Base-by-base conservation (phyloP, 2,888 invertebrate species). In the Lucinisca nassula region DNA sequence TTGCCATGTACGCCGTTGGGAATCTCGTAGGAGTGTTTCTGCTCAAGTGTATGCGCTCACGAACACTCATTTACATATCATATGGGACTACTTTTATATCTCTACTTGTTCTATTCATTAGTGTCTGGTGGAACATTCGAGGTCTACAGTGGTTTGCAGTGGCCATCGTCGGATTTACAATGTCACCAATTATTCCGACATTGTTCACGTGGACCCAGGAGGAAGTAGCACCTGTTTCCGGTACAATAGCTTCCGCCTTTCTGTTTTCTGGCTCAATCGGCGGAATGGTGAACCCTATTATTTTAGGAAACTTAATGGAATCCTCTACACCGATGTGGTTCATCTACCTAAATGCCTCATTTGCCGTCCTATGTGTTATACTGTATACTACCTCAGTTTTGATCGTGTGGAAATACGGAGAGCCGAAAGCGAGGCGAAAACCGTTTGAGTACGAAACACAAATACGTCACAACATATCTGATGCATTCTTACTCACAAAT, bases 181-280 rank as follows among this genome's bases (percentile, higher is more conserved):
- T 88, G 75, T 88, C 91, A 27, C 82, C 82, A n/a, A 82, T 90
- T 3, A 81, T 91, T 38, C 90, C 92, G 27, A 82, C 85, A 6
- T 74, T 90, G 17, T 87, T 91, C n/a, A 81, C 91, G 0, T 92
- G 90, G 90, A 90, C 91, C n/a, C 88, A 92, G 79, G 85, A 89
- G 79, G 75, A 79, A 14, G 79, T 91, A 12, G 83, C 88, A 12
- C 86, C 89, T 2, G 85, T 92, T 4, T 88, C 88, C 0, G 90
- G 90, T 2, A 84, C 81, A 58, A 74, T 92, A 14, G 81, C 90
- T 17, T 91, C 91, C 14, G 79, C 78, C 24, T 78, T 91, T 21
- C 77, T 90, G 10, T 85, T 91, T 75, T 81, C 89, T 21, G 82
- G 88, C 14, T 88, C 89, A 24, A 75, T 78, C 1, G 90, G 90